phyloP scores from a whole-genome alignment of 2,888 invertebrate species.

The Xestoiulus laeticollis region DNA sequence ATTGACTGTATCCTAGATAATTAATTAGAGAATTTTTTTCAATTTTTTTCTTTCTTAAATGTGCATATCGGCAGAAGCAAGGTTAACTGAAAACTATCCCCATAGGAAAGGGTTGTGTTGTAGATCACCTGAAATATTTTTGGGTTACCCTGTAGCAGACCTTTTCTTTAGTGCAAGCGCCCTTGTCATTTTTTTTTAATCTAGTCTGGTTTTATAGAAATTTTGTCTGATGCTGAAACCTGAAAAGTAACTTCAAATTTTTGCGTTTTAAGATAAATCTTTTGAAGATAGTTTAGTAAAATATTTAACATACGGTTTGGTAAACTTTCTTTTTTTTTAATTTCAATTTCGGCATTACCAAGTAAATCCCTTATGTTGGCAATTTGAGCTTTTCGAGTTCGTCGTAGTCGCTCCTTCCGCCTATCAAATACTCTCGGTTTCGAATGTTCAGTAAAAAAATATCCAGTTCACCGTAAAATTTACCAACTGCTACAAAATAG shows the following conservation, averaged over 20 bases:
- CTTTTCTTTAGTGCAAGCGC: neutral
- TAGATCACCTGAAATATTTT: no score
- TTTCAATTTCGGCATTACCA: neutral
- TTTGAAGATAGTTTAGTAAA: neutral
- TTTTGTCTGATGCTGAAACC: neutral
- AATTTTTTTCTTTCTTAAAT: no score
- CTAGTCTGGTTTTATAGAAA: neutral
- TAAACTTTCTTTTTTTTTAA: neutral
- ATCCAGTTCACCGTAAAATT: neutral
- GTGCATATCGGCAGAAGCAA: no score
- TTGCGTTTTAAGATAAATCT: neutral
- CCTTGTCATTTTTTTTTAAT: neutral
- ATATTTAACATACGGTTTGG: neutral
- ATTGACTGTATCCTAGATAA: no score
- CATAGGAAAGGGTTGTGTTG: no score
- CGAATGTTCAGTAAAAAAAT: neutral
- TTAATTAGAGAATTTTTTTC: no score
- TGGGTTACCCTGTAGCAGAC: neutral
- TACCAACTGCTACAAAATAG: neutral
- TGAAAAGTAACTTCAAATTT: neutral
- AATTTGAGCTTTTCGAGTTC: neutral
- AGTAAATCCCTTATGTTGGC: neutral
- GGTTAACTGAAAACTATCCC: no score
- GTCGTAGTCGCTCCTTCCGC: neutral
- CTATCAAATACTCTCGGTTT: neutral